Conservation (phyloP, 2,797 vertebrate genomes). For the Eulemur mongoz region DNA sequence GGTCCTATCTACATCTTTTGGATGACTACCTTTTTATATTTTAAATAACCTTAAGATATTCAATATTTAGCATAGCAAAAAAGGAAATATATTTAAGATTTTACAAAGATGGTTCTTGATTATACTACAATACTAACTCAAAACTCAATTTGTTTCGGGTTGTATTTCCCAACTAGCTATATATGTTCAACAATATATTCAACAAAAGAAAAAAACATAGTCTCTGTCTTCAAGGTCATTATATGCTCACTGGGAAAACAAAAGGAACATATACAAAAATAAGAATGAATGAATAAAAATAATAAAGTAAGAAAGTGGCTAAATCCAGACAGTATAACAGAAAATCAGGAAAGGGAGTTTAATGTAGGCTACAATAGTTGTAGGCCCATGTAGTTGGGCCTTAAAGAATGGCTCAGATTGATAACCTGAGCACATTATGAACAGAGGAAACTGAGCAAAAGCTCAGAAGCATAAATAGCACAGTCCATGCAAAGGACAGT, state of each 20-base stretch:
- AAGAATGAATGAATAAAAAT: background rate
- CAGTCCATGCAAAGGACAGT: background rate
- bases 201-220: background rate
- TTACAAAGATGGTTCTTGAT: constrained; percentile 18
- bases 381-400: background rate
- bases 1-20: constrained; percentile 10
- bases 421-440: background rate
- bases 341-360: background rate
- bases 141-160: background rate
- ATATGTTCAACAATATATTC: background rate
- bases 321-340: background rate
- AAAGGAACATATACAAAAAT: background rate
- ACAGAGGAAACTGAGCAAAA: background rate
- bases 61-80: background rate
- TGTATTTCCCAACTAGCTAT: background rate
- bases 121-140: constrained; percentile 36
- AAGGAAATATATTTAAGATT: background rate
- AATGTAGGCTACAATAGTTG: background rate
- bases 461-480: background rate
- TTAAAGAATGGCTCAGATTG: background rate
- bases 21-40: constrained; percentile 28
- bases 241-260: background rate
- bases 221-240: background rate
- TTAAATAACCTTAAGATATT: constrained; percentile 17
- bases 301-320: background rate